Conservation (phyloP, 2,797 vertebrate genomes). For the Miichthys miiuy region DNA sequence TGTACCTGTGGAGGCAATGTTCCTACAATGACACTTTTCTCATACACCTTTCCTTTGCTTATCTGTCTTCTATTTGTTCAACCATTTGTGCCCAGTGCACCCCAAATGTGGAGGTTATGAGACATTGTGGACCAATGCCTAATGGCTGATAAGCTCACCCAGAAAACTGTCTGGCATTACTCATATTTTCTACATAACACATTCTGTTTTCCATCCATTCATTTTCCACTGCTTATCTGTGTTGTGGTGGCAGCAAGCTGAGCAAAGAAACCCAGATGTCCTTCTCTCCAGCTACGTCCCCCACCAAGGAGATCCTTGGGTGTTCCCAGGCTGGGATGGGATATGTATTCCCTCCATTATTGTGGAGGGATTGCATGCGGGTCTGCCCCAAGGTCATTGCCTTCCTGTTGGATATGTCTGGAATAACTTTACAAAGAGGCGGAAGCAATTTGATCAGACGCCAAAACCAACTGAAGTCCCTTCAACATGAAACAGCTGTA, state of each 20-base stretch:
- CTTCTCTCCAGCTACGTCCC: slow-evolving; percentile 25
- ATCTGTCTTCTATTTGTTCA: slow-evolving; percentile 71
- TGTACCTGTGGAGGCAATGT: slow-evolving; percentile 68
- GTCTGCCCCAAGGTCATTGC: slow-evolving; percentile 2
- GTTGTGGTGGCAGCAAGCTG: slow-evolving; percentile 18
- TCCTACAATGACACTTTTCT: slow-evolving; percentile 61
- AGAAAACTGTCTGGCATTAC: slow-evolving; percentile 46
- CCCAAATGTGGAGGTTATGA: slow-evolving; percentile 64
- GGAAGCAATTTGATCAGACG: slow-evolving; percentile 4
- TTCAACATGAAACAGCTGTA: neutral
- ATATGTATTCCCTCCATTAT: neutral
- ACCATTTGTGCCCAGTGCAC: slow-evolving; percentile 51
- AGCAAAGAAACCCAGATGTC: slow-evolving; percentile 21
- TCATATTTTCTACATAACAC: slow-evolving; percentile 53
- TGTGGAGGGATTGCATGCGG: neutral
- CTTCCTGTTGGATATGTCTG: slow-evolving; percentile 5
- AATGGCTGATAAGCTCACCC: slow-evolving; percentile 68
- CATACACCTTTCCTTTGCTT: slow-evolving; percentile 61
- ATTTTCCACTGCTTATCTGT: slow-evolving; percentile 58
- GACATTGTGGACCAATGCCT: slow-evolving; percentile 61
- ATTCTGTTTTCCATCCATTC: slow-evolving; percentile 52
- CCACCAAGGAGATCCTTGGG: neutral
- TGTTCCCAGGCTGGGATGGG: slow-evolving; percentile 13
- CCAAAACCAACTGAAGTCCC: neutral
- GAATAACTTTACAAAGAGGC: slow-evolving; percentile 6